Conservation (phyloP, 1,140 invertebrate genomes). For the Anoplophora glabripennis region DNA sequence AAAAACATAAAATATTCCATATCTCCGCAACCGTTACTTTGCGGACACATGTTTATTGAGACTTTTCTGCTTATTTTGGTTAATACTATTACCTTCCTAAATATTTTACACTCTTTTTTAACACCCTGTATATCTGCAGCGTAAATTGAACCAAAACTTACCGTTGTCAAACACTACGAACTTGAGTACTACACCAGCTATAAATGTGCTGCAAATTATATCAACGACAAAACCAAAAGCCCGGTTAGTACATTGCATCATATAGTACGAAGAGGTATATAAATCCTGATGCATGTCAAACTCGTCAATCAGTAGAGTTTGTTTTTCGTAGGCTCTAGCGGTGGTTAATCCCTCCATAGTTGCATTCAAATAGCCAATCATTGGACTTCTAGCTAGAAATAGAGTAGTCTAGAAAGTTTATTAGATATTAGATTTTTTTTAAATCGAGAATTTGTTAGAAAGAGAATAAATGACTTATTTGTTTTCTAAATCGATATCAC, state of each 20-base stretch:
- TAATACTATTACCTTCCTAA: too few relatives aligned
- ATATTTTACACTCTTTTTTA: too few relatives aligned
- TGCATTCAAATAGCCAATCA: slow-evolving; percentile 66
- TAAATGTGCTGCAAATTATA: slow-evolving; percentile 51
- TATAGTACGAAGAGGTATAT: slow-evolving; percentile 64
- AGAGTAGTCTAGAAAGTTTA: too few relatives aligned
- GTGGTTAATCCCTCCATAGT: slow-evolving; percentile 74
- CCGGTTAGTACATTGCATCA: slow-evolving; percentile 59
- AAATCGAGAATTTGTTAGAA: too few relatives aligned
- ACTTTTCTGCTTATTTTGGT: too few relatives aligned
- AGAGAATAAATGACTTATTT: too few relatives aligned
- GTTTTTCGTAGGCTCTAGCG: slow-evolving; percentile 77
- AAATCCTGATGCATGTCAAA: slow-evolving; percentile 77
- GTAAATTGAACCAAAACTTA: slow-evolving; percentile 18
- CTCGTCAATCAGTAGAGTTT: slow-evolving; percentile 72
- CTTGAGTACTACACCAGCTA: slow-evolving; percentile 52
- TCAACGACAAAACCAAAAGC: slow-evolving; percentile 61
- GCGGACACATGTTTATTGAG: too few relatives aligned
- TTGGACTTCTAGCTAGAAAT: slow-evolving; percentile 53
- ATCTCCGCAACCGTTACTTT: too few relatives aligned
- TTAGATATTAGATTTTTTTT: too few relatives aligned
- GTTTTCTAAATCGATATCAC: too few relatives aligned
- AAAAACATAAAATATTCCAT: too few relatives aligned
- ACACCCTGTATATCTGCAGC: too few relatives aligned
- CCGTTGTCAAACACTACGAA: slow-evolving; percentile 49